These are phyloP conservation scores for Protobothrops flavoviridis DNA, from an alignment of 2,113 vertebrate genomes.

Conservation along the genomic window DNA sequence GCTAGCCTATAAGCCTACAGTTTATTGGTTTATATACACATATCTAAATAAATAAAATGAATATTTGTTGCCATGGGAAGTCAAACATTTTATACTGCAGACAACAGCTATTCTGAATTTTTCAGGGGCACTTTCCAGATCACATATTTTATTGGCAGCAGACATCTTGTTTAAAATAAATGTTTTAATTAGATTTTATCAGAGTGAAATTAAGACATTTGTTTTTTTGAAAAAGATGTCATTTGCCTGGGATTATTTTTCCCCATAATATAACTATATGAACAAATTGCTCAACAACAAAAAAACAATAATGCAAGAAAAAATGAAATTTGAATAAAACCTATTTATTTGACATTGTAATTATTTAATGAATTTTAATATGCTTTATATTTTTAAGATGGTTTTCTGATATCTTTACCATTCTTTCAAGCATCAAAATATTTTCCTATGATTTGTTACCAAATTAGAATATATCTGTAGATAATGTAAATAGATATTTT, in stretches of 20 bases:
- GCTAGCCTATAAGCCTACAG: constrained; percentile 51
- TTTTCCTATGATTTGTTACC: constrained; percentile 74
- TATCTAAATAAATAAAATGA: constrained; percentile 39
- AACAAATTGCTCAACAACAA: constrained; percentile 44
- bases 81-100: constrained; percentile 56
- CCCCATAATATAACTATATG: constrained; percentile 60
- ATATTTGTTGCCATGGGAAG: constrained; percentile 48
- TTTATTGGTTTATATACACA: constrained; percentile 31
- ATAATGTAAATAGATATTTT: constrained; percentile 87
- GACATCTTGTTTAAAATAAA: constrained; percentile 33
- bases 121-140: constrained; percentile 53
- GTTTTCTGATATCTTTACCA: constrained; percentile 67
- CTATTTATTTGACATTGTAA: constrained; percentile 84
- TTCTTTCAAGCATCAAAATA: constrained; percentile 71
- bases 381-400: constrained; percentile 67
- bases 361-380: constrained; percentile 78
- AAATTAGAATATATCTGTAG: constrained; percentile 77
- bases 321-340: constrained; percentile 70
- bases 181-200: constrained; percentile 57
- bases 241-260: constrained; percentile 64
- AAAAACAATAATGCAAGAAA: constrained; percentile 71
- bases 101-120: constrained; percentile 59
- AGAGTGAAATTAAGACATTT: constrained; percentile 55
- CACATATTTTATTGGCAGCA: constrained; percentile 39
- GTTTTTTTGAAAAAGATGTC: constrained; percentile 37